Percentiles rank a stretch among this genome's conserved stretches.
Conservation (phyloP, 2,888 invertebrate genomes). For the Mesoligia furuncula region DNA sequence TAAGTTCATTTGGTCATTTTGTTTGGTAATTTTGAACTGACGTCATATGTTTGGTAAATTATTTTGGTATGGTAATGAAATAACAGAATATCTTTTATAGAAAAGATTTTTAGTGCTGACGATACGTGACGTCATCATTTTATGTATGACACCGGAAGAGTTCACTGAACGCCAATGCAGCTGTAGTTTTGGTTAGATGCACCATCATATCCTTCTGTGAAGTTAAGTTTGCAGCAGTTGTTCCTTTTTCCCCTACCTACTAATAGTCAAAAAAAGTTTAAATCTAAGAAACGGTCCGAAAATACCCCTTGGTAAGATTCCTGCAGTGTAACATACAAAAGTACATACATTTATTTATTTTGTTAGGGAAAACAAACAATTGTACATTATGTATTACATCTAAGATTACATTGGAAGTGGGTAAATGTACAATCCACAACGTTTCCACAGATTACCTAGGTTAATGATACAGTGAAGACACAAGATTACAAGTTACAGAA, state of each 20-base stretch:
- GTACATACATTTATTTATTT: too few relatives aligned
- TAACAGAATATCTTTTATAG: neutral
- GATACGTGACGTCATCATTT: neutral
- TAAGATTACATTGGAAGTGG: too few relatives aligned
- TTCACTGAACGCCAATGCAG: neutral
- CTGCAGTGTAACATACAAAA: too few relatives aligned
- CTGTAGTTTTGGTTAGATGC: neutral
- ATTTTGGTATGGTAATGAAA: slow-evolving; percentile 2
- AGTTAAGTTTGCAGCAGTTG: neutral
- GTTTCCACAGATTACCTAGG: too few relatives aligned
- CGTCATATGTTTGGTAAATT: neutral
- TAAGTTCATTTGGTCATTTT: slow-evolving; percentile 14
- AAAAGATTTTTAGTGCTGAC: neutral
- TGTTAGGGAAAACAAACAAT: too few relatives aligned
- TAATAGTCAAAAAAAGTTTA: too few relatives aligned
- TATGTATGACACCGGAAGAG: neutral
- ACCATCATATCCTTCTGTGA: neutral
- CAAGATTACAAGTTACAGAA: too few relatives aligned
- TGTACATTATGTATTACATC: too few relatives aligned
- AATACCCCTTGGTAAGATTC: neutral
- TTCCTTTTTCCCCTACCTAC: neutral
- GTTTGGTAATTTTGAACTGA: neutral
- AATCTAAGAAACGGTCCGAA: neutral
- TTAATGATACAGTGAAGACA: too few relatives aligned
- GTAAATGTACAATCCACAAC: too few relatives aligned